Evolutionary conservation across 2,888 invertebrate species (phyloP).

Genomic region (Emesis castigata): DNA sequence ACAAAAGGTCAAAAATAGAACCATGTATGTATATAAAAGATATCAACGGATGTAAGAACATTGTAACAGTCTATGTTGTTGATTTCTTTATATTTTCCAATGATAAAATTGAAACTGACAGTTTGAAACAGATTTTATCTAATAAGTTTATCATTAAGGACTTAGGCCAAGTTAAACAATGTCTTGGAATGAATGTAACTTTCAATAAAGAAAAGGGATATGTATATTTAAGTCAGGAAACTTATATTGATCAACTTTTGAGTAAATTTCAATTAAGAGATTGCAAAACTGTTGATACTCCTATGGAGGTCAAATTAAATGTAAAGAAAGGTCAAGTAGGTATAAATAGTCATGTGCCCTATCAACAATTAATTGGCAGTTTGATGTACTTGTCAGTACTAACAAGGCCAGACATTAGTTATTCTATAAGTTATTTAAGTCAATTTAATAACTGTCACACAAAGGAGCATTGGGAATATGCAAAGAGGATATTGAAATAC

Average conservation of each 20-base stretch:
- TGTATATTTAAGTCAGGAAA: slow-evolving; percentile 30
- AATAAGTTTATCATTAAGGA: slow-evolving; percentile 23
- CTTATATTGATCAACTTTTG: slow-evolving; percentile 33
- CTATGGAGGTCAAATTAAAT: slow-evolving; percentile 29
- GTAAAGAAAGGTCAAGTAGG: slow-evolving; percentile 16
- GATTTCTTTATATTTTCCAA: slow-evolving; percentile 33
- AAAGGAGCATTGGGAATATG: slow-evolving; percentile 41
- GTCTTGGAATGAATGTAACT: not conserved
- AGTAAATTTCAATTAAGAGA: slow-evolving; percentile 32
- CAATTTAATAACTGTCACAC: slow-evolving; percentile 52
- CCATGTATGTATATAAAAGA: slow-evolving; percentile 20
- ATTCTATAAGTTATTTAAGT: slow-evolving; percentile 46
- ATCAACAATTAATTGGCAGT: slow-evolving; percentile 51
- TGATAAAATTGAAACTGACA: slow-evolving; percentile 13
- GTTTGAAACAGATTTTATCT: slow-evolving; percentile 21
- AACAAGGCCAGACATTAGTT: slow-evolving; percentile 49
- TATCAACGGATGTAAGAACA: slow-evolving; percentile 21
- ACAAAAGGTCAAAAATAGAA: slow-evolving; percentile 42
- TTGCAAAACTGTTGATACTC: slow-evolving; percentile 35
- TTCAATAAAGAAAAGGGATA: not conserved
- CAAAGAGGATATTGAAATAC: slow-evolving; percentile 23
- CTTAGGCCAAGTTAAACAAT: not conserved
- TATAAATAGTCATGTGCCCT: slow-evolving; percentile 30
- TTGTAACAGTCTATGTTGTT: slow-evolving; percentile 31
- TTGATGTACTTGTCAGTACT: slow-evolving; percentile 1